Evolutionary conservation across 2,797 vertebrate species (phyloP), one percentile per base, ranked within the genome.

Genomic region (Chelmon rostratus): DNA sequence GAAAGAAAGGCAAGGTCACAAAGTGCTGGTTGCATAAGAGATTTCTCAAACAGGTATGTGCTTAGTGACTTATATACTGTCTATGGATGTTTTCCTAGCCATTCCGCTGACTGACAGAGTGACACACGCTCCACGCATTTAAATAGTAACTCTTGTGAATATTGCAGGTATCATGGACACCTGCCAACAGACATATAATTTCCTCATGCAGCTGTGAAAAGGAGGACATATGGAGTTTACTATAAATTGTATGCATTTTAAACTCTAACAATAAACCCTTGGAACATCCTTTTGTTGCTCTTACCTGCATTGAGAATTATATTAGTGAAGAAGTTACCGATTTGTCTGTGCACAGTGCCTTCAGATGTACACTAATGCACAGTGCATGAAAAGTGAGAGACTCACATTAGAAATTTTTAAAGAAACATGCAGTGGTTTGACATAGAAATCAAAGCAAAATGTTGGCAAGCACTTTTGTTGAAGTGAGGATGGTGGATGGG

Each of bases 1-100:
- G 79, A 81, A 72, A 66, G 74, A 75, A 84, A 87, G 90, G 83
- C 80, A 81, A 88, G 86, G 87, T 90, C 88, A 79, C 31, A 53
- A 50, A 79, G 76, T 54, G 54, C 42, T 16, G 65, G 73, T 62
- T 76, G 64, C 70, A 54, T 46, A 73, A 76, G 50, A 68, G 46
- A 87, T 82, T 67, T 73, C 66, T 79, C 75, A 66, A 75, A 85
- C 83, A 79, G 69, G 70, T 42, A 63, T 62, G 53, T 42, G 38
- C 54, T 72, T 66, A 81, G 88, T 88, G 70, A 86, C 87, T 79
- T 15, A 84, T 73, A 38, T 4, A 8, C 68, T 18, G 40, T 78
- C 9, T 23, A 25, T 50, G 23, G 84, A 67, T 61, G 66, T 78
- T 76, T 80, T 76, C 62, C 35, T 4, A 81, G 50, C n/a, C 47